phyloP scores from a whole-genome alignment of 2,888 invertebrate species.

The Cataglyphis albicans region DNA sequence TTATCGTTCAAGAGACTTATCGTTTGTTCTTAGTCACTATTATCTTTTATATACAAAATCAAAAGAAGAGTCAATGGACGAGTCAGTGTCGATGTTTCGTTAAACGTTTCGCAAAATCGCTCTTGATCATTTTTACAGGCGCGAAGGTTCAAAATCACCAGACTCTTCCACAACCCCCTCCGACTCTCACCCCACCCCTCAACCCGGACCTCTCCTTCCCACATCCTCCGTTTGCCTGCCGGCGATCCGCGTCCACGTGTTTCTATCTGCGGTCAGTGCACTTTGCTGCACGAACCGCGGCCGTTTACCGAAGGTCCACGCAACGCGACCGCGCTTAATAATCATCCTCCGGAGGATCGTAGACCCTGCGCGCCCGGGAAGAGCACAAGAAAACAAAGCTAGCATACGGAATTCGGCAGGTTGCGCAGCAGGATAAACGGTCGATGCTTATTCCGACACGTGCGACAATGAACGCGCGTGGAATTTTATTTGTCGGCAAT shows the following conservation, averaged over 20 bases:
- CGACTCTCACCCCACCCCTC: conserved; percentile 39
- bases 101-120: conserved; percentile 62
- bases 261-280: conserved; percentile 78
- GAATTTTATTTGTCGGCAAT: background rate
- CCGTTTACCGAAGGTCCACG: conserved; percentile 76
- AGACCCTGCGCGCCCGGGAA: conserved; percentile 66
- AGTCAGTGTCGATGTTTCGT: conserved; percentile 12
- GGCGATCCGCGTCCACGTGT: conserved; percentile 73
- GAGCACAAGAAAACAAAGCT: conserved; percentile 38
- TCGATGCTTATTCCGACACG: conserved; percentile 19
- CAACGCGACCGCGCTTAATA: conserved; percentile 74
- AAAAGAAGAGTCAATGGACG: conserved; percentile 29
- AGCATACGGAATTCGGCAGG: conserved; percentile 45
- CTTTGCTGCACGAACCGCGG: conserved; percentile 76
- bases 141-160: conserved; percentile 66
- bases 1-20: conserved; percentile 49
- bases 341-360: conserved; percentile 73
- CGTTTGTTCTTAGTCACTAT: conserved; percentile 40
- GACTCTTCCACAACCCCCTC: conserved; percentile 62
- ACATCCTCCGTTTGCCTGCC: conserved; percentile 56
- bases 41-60: conserved; percentile 52
- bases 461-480: conserved; percentile 6
- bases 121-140: conserved; percentile 39
- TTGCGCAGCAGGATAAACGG: background rate
- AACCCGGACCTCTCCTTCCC: conserved; percentile 56